These are phyloP conservation scores for Lethenteron reissneri DNA, from an alignment of 2,113 vertebrate genomes.

Conservation along the genomic window DNA sequence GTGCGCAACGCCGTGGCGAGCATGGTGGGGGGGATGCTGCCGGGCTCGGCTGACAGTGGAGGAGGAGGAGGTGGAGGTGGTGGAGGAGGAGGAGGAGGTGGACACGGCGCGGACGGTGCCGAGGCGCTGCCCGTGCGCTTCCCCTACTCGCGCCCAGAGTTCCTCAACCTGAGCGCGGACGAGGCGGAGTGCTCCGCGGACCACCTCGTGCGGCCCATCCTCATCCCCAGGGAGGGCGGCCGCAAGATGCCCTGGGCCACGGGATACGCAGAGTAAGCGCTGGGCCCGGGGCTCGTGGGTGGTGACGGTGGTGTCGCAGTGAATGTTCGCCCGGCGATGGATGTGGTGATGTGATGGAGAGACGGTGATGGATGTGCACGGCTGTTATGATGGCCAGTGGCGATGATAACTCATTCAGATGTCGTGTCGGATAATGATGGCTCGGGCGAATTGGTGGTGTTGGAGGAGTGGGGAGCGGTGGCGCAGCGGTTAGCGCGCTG, in stretches of 20 bases:
- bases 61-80: conserved; percentile 24
- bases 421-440: no score
- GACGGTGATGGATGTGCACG: no score
- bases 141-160: conserved; percentile 62
- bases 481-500: no score
- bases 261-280: conserved; percentile 86
- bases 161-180: conserved; percentile 60
- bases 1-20: conserved; percentile 71
- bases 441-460: no score
- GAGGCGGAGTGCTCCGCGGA: conserved; percentile 77
- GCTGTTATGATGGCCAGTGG: no score
- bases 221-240: conserved; percentile 57
- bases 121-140: conserved; percentile 51
- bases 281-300: no score
- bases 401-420: no score
- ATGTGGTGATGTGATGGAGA: no score
- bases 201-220: conserved; percentile 62
- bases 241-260: conserved; percentile 58
- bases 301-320: no score
- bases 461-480: no score
- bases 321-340: no score
- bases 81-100: not conserved
- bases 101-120: conserved; percentile 15
- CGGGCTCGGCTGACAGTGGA: conserved; percentile 24
- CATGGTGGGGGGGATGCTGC: conserved; percentile 75